Conservation (phyloP, 2,797 vertebrate genomes). For the Trematomus bernacchii region DNA sequence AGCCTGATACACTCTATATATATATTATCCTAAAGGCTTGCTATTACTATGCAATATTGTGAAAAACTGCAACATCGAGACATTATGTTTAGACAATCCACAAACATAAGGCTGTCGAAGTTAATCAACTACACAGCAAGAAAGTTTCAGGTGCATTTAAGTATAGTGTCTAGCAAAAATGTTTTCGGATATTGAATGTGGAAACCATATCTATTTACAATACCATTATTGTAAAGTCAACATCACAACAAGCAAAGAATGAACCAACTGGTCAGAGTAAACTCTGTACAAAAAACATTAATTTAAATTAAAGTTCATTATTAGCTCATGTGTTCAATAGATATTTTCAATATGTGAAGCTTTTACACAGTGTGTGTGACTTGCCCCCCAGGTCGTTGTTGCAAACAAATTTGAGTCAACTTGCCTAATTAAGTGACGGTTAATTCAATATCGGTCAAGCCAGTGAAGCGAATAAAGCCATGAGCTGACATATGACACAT, state of each 20-base stretch:
- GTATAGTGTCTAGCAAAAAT: no score
- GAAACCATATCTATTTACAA: not conserved
- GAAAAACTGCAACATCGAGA: not conserved
- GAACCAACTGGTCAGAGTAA: not conserved
- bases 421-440: slow-evolving; percentile 42
- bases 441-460: slow-evolving; percentile 55
- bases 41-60: not conserved
- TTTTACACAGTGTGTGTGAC: not conserved
- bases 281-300: no score
- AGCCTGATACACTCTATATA: not conserved
- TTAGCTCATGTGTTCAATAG: slow-evolving; percentile 1
- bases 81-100: not conserved
- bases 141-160: no score
- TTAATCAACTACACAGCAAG: no score
- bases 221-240: slow-evolving; percentile 16
- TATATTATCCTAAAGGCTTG: not conserved
- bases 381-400: not conserved
- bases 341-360: not conserved
- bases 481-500: slow-evolving; percentile 79
- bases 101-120: not conserved
- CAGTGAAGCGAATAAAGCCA: slow-evolving; percentile 56
- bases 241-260: not conserved
- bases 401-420: slow-evolving; percentile 34
- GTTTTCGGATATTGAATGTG: no score
- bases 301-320: no score